Conservation (phyloP, 2,888 invertebrate species). For the Penaeus monodon region DNA sequence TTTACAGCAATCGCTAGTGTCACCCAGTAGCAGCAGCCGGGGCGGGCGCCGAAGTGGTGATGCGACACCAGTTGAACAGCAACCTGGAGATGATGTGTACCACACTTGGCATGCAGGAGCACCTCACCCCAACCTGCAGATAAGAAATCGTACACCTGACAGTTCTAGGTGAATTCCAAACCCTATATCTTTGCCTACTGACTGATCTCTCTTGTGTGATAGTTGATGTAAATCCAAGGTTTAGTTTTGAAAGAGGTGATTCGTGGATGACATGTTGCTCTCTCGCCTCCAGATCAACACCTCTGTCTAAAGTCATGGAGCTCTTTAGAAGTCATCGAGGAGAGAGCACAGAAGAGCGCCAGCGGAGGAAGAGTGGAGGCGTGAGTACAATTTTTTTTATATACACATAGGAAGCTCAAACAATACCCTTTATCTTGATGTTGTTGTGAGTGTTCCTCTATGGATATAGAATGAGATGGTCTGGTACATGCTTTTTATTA, state of each 20-base stretch:
- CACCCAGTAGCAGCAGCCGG: conserved; percentile 42
- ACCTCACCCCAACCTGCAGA: conserved; percentile 37
- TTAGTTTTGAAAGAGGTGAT: no score
- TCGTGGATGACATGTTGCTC: background rate
- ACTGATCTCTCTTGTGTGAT: background rate
- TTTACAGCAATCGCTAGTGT: conserved; percentile 57
- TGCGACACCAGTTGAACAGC: conserved; percentile 55
- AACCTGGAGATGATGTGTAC: conserved; percentile 55
- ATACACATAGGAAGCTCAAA: background rate
- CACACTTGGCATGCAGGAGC: conserved; percentile 61
- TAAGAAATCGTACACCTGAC: conserved; percentile 33
- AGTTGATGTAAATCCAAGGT: background rate
- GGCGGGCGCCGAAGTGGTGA: conserved; percentile 58
- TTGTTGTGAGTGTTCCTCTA: background rate
- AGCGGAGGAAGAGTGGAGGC: conserved; percentile 58
- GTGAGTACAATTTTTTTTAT: conserved; percentile 46
- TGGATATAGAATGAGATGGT: background rate
- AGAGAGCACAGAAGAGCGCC: conserved; percentile 53
- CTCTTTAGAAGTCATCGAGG: conserved; percentile 78
- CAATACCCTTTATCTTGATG: background rate
- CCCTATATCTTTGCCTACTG: background rate
- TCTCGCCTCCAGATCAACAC: conserved; percentile 67
- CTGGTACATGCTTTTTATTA: background rate
- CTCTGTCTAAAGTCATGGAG: conserved; percentile 93
- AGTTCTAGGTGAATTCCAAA: conserved; percentile 23